Base-by-base conservation (phyloP, 1,140 invertebrate genomes). In the Brachionus rubens region DNA sequence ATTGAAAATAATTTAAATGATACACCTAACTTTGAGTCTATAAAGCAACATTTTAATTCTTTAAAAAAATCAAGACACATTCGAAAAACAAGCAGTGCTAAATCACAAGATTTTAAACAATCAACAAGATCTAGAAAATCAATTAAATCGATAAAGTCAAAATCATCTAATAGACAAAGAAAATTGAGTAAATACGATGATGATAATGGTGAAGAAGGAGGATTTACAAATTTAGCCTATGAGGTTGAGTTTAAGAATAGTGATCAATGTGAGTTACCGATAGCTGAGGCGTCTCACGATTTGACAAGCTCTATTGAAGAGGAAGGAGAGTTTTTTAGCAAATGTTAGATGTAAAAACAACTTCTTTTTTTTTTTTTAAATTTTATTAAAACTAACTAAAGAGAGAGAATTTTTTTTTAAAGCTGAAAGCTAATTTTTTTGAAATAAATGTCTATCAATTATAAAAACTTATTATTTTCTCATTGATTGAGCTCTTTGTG, bases 61-160 rank as follows among this genome's bases (percentile, higher is more conserved):
- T 72, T 72, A 24, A 72, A 72, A 72, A 72, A 72, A 50, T 72
- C 68, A 9, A 72, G 68, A 26, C 68, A 72, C 16, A 72, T 72
- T 26, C 41, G 68, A 24, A 72, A 72, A 50, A 72, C 68, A 21
- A 72, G 68, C 19, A 72, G 68, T 54, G 68, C 68, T 12, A 72
- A 72, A n/a, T 72, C 68, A 3, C 68, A 72, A 43, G 59, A 65
- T 19, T 54, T 48, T 48, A 72, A 36, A 26, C 26, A 48, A 40
- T 72, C 68, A 24, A 43, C 48, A 12, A 47, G 40, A 41, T 50
- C 68, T 1, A 65, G 59, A 43, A 65, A 43, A 65, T 65, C 59
- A 3, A 43, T 65, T 4, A 65, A 65, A 24, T 65, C 59, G 21
- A 43, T 65, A 1, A 2, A 24, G 24, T 65, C 59, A 5, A 65